Percentiles rank a stretch among this genome's conserved stretches.
Conservation (phyloP, 2,113 vertebrate genomes). For the Hipposideros armiger region DNA sequence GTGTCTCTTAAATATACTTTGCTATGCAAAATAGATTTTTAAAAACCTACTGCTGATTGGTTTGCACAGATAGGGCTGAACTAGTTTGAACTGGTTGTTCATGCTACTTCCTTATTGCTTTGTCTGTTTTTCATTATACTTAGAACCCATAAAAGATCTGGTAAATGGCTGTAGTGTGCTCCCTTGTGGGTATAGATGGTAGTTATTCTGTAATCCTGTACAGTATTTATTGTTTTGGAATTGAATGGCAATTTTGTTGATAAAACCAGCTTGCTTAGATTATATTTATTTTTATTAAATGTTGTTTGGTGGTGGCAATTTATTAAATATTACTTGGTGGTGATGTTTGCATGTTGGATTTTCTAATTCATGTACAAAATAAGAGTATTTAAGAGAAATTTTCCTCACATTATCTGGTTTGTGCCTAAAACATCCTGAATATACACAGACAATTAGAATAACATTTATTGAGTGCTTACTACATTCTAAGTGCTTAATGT, state of each 20-base stretch:
- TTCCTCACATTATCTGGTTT: constrained; percentile 15
- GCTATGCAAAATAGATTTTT: constrained; percentile 74
- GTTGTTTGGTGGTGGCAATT: not conserved
- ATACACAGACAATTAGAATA: not conserved
- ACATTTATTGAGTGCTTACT: not conserved
- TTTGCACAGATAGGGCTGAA: constrained; percentile 72
- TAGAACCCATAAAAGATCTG: constrained; percentile 57
- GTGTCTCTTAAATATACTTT: constrained; percentile 57
- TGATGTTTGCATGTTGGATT: constrained; percentile 22
- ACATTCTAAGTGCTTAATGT: constrained; percentile 12
- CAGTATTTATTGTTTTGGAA: constrained; percentile 42
- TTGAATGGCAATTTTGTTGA: constrained; percentile 59
- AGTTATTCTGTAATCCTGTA: constrained; percentile 69
- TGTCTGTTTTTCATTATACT: constrained; percentile 73
- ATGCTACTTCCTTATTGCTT: constrained; percentile 73
- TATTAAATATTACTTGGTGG: constrained; percentile 45
- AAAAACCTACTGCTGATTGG: constrained; percentile 79
- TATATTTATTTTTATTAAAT: constrained; percentile 59
- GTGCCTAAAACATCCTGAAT: constrained; percentile 41
- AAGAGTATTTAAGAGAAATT: constrained; percentile 50
- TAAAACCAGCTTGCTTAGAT: constrained; percentile 35
- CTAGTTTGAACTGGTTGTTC: constrained; percentile 77
- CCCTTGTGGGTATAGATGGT: constrained; percentile 87
- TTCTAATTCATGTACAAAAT: constrained; percentile 48
- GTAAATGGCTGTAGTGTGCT: constrained; percentile 84